Evolutionary conservation across 1,140 invertebrate genomes (phyloP).

Genomic region (Drosophila mauritiana): DNA sequence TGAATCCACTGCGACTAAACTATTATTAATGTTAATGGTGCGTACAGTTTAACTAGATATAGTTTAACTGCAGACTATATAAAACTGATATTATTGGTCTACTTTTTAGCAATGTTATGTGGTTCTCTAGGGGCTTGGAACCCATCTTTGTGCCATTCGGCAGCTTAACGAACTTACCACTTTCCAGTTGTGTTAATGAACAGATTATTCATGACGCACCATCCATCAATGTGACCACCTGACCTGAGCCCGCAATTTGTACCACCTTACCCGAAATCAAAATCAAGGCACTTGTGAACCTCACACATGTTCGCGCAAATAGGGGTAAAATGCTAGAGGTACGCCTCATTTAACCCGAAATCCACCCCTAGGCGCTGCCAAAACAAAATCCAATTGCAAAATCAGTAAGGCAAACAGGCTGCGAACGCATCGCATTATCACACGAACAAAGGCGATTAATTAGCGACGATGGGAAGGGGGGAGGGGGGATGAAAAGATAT

Average conservation of each 20-base stretch:
- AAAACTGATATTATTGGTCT: no score
- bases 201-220: slow-evolving; percentile 5
- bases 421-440: slow-evolving; percentile 66
- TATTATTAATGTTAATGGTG: no score
- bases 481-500: slow-evolving; percentile 5
- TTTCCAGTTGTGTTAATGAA: slow-evolving; percentile 14
- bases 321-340: slow-evolving; percentile 16
- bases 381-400: slow-evolving; percentile 51
- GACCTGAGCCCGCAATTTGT: slow-evolving; percentile 27
- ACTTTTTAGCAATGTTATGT: not conserved
- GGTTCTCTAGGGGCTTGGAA: slow-evolving; percentile 3
- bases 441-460: slow-evolving; percentile 81
- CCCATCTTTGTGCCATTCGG: not conserved
- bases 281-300: slow-evolving; percentile 72
- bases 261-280: slow-evolving; percentile 55
- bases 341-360: slow-evolving; percentile 67
- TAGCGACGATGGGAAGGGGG: slow-evolving; percentile 29
- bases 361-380: slow-evolving; percentile 48
- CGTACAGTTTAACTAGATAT: no score
- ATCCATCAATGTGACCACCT: slow-evolving; percentile 54
- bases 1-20: no score
- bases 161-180: not conserved
- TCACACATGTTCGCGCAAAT: slow-evolving; percentile 61
- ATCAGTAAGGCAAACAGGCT: slow-evolving; percentile 75
- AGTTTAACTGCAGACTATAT: not conserved